A percentile compares a stretch with the other conserved stretches of the same genome.
phyloP scores from a whole-genome alignment of 2,113 vertebrate genomes.

The Python bivittatus region DNA sequence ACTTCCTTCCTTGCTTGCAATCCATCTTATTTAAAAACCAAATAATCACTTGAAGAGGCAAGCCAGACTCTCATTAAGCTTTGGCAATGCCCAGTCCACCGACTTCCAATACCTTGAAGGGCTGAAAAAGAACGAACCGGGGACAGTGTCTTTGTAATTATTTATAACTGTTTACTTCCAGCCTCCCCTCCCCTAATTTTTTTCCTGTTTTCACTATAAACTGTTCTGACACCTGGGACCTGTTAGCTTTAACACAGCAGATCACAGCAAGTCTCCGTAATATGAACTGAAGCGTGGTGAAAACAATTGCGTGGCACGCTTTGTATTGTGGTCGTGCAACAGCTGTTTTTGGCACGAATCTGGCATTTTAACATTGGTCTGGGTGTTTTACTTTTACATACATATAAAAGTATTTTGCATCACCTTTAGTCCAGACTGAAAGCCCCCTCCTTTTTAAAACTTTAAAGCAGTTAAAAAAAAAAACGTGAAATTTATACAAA shows the following conservation, averaged over 20 bases:
- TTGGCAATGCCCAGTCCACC: slow-evolving; percentile 19
- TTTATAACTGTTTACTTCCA: slow-evolving; percentile 43
- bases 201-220: slow-evolving; percentile 35
- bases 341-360: slow-evolving; percentile 55
- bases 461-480: neutral
- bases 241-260: slow-evolving; percentile 24
- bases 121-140: slow-evolving; percentile 43
- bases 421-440: neutral
- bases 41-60: slow-evolving; percentile 1
- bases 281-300: slow-evolving; percentile 54
- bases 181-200: neutral
- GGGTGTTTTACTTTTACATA: neutral
- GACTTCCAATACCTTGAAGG: slow-evolving; percentile 35
- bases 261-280: slow-evolving; percentile 29
- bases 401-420: neutral
- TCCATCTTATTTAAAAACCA: slow-evolving; percentile 23
- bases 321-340: slow-evolving; percentile 50
- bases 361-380: slow-evolving; percentile 19
- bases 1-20: slow-evolving; percentile 25
- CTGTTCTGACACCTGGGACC: slow-evolving; percentile 46
- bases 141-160: slow-evolving; percentile 39
- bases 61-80: slow-evolving; percentile 15
- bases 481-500: neutral
- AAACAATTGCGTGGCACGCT: slow-evolving; percentile 60
- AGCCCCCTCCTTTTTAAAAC: neutral